Evolutionary conservation across 2,888 invertebrate genomes (phyloP).

Genomic region (Gonocerus acuteangulatus): DNA sequence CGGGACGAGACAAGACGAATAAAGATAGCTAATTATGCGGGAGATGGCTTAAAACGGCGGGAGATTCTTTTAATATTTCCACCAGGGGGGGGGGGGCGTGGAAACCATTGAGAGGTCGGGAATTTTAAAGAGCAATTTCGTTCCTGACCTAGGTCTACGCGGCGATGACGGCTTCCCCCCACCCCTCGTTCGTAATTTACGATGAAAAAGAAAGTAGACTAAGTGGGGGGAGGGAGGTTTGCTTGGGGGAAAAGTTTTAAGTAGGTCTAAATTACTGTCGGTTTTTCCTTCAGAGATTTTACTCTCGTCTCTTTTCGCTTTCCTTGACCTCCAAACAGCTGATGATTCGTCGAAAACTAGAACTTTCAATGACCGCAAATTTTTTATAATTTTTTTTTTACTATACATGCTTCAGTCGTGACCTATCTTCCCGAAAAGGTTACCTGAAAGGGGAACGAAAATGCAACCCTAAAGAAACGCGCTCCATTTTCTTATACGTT

Average conservation of each 20-base stretch:
- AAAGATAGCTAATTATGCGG: not conserved
- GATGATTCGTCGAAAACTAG: too few relatives aligned
- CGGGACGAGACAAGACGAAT: not conserved
- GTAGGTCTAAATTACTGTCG: constrained; percentile 37
- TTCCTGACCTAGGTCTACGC: constrained; percentile 37
- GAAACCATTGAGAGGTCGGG: constrained; percentile 20
- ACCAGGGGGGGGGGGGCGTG: not conserved
- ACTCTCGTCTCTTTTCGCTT: too few relatives aligned
- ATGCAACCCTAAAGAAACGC: too few relatives aligned
- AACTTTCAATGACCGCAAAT: too few relatives aligned
- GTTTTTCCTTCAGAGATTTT: constrained; percentile 30
- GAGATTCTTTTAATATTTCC: not conserved
- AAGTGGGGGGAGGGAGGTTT: constrained; percentile 6
- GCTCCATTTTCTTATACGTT: too few relatives aligned
- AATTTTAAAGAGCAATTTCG: constrained; percentile 38
- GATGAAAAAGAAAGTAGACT: constrained; percentile 32
- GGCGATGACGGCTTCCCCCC: constrained; percentile 17
- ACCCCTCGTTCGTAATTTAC: constrained; percentile 31
- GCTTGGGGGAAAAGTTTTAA: constrained; percentile 36
- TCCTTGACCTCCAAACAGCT: too few relatives aligned
- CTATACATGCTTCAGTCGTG: too few relatives aligned
- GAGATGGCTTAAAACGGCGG: not conserved
- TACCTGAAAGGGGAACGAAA: too few relatives aligned
- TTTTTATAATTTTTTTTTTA: too few relatives aligned
- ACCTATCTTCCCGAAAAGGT: too few relatives aligned